These are phyloP conservation scores for Peromyscus californicus DNA, from an alignment of 2,113 vertebrate genomes.

Conservation along the genomic window DNA sequence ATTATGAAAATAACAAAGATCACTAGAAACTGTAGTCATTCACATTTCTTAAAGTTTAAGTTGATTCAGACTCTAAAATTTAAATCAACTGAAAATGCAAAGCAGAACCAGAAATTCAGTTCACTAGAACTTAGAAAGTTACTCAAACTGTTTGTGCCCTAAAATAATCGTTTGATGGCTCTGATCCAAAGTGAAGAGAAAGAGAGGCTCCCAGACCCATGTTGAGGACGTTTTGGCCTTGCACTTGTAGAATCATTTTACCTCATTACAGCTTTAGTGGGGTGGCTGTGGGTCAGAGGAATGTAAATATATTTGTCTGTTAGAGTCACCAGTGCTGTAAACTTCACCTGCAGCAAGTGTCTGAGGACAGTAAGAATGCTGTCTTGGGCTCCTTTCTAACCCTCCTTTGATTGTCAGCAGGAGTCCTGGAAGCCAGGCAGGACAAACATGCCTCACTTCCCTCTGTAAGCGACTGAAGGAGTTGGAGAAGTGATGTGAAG, in stretches of 20 bases:
- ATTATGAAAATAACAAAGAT: constrained; percentile 29
- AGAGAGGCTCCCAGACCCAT: background rate
- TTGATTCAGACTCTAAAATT: constrained; percentile 37
- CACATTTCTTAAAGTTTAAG: background rate
- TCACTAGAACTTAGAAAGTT: background rate
- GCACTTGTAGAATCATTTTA: background rate
- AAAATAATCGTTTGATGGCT: background rate
- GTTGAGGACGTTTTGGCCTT: background rate
- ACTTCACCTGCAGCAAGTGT: background rate
- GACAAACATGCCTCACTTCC: background rate
- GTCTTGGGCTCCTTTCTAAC: background rate
- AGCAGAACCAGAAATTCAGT: background rate
- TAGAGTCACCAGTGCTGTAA: background rate
- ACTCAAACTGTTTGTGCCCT: background rate
- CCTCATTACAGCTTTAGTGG: background rate
- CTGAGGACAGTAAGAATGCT: background rate
- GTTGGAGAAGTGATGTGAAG: background rate
- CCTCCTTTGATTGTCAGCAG: background rate
- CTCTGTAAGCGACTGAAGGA: background rate
- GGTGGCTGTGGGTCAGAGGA: background rate
- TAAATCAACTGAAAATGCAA: constrained; percentile 34
- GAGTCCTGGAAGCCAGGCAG: background rate
- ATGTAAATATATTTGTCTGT: background rate
- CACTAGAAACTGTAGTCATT: background rate
- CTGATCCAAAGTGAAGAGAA: background rate